Evolutionary conservation across 2,113 vertebrate genomes (phyloP), one percentile per base, ranked within the genome.

Genomic region (Zapornia atra): DNA sequence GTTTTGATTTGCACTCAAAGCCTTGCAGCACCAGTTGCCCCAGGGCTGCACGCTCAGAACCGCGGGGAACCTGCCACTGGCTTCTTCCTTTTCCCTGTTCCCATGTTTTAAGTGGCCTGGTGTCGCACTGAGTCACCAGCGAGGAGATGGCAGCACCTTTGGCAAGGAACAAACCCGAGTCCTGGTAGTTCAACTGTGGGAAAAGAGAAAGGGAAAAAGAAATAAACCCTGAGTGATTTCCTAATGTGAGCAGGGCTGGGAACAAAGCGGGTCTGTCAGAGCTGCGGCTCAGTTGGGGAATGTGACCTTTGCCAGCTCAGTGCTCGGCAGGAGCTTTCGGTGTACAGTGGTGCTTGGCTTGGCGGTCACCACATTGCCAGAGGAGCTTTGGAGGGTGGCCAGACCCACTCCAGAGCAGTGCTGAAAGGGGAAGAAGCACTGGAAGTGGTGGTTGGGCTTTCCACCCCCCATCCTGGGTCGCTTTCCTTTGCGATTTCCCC

Each of bases 201-300:
- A 28, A 28, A 11, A 33, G 38, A 88, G 40, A 15, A 26, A 28
- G 11, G 28, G 40, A 22, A 31, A 33, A 31, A 40, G 54, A 73
- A 46, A n/a, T 57, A 31, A 82, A 82, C 72, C 26, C 78, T 7
- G 57, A 0, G 12, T 56, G 51, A 42, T 92, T 90, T 80, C 90
- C 96, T 94, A 88, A 89, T 88, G 38, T 82, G 88, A 91, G 85
- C 79, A 9, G 69, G 0, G 36, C 17, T 8, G 92, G 87, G 92
- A 93, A 96, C 94, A 94, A 94, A 96, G 96, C 87, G 1, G 87
- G 15, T 76, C 36, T 96, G 96, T 96, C 19, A 15, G 72, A 28
- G 77, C 13, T 3, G 2, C 4, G 38, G 64, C 88, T 8, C 28
- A 14, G 81, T 28, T 66, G 9, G 42, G 88, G 96, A 96, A 94